phyloP scores from a whole-genome alignment of 2,113 vertebrate species.

The Ctenomys sociabilis region DNA sequence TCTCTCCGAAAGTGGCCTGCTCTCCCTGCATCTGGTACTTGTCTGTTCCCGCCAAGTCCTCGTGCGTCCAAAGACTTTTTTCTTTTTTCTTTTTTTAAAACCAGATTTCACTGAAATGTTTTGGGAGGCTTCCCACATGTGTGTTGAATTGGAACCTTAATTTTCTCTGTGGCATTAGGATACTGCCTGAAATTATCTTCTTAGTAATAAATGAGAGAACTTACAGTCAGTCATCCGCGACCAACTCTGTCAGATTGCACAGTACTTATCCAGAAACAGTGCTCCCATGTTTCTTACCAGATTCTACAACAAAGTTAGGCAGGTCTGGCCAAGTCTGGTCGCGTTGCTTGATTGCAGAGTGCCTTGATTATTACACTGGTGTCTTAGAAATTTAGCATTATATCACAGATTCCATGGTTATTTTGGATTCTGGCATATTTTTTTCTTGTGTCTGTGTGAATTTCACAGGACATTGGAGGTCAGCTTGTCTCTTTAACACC shows the following conservation, averaged over 20 bases:
- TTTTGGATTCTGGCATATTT: not conserved
- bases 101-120: not conserved
- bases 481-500: not conserved
- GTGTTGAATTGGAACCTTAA: not conserved
- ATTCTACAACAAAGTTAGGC: not conserved
- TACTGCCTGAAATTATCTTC: not conserved
- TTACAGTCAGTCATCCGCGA: not conserved
- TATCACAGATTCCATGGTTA: no score
- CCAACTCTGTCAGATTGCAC: not conserved
- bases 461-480: not conserved
- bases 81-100: not conserved
- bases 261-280: not conserved
- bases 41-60: not conserved
- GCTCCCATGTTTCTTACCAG: not conserved
- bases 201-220: not conserved
- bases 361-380: no score
- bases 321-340: not conserved
- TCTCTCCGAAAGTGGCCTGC: not conserved
- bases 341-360: not conserved
- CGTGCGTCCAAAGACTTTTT: not conserved
- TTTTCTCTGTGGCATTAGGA: not conserved
- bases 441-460: not conserved
- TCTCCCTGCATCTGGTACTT: not conserved
- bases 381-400: not conserved
- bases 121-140: not conserved